A percentile compares a stretch with the other conserved stretches of the same genome.
These are phyloP conservation scores for Trimorus sp. DNA, from an alignment of 2,888 invertebrate species.

Conservation along the genomic window DNA sequence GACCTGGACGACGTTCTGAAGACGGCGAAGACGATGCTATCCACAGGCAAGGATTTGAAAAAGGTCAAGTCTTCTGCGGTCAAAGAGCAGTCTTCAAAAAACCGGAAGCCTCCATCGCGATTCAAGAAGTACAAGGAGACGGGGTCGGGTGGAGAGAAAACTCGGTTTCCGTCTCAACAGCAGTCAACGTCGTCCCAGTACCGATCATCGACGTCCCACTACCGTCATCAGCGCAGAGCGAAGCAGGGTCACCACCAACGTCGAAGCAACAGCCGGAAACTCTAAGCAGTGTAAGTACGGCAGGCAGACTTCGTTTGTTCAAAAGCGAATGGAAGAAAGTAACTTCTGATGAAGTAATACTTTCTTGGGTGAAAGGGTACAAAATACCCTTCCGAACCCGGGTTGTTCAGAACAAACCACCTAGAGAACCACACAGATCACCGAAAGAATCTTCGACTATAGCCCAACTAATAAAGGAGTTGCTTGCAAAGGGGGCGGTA, in stretches of 20 bases:
- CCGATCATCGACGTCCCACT: not conserved
- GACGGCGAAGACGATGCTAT: constrained; percentile 30
- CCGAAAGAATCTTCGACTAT: constrained; percentile 4
- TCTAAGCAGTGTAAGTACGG: constrained; percentile 34
- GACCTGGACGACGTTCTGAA: constrained; percentile 38
- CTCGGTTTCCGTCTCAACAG: not conserved
- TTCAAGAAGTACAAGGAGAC: constrained; percentile 2
- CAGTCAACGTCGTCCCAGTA: no score
- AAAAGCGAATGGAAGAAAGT: constrained; percentile 26
- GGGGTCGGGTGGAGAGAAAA: constrained; percentile 12
- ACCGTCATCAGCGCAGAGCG: not conserved
- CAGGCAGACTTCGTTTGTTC: constrained; percentile 33
- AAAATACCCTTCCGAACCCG: constrained; percentile 20
- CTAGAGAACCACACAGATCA: not conserved
- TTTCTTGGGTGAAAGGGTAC: constrained; percentile 39
- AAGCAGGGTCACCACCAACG: not conserved
- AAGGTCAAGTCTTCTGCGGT: not conserved
- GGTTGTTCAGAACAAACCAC: not conserved
- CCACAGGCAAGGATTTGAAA: constrained; percentile 25
- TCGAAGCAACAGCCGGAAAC: not conserved
- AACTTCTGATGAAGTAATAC: constrained; percentile 29
- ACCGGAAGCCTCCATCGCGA: constrained; percentile 29
- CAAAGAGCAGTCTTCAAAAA: constrained; percentile 28
- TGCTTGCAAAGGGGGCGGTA: constrained; percentile 37
- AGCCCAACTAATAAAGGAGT: not conserved